These are phyloP conservation scores for Bubo scandiacus DNA, from an alignment of 2,113 vertebrate species.

Conservation along the genomic window DNA sequence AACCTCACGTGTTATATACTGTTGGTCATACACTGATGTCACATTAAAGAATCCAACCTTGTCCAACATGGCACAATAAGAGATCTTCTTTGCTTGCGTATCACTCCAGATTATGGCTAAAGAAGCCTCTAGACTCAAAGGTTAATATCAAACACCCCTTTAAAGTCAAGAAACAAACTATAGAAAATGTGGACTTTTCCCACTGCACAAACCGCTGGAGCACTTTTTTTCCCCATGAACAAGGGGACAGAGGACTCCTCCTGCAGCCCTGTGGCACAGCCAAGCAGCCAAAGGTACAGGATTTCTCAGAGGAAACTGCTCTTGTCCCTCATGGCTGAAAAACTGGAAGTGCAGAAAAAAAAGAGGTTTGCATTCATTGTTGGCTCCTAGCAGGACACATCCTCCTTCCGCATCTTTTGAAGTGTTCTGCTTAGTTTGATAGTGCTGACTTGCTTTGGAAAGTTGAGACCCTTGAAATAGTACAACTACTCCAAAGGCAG, in stretches of 20 bases:
- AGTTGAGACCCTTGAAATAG: background rate
- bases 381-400: background rate
- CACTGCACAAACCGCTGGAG: background rate
- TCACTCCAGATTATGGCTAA: background rate
- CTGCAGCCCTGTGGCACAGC: background rate
- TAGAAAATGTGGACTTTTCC: background rate
- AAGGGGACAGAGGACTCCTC: background rate
- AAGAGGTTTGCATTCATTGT: background rate
- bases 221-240: fast-evolving
- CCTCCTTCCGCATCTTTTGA: background rate
- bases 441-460: background rate
- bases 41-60: background rate
- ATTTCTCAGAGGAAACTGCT: background rate
- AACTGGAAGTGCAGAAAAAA: background rate
- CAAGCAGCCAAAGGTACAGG: background rate
- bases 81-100: background rate
- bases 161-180: background rate
- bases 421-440: background rate
- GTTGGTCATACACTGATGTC: background rate
- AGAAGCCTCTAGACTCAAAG: background rate
- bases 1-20: background rate
- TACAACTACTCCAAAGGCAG: background rate
- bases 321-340: background rate
- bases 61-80: background rate
- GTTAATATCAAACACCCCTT: background rate